Evolutionary conservation across 2,888 invertebrate genomes (phyloP), one percentile per base, ranked within the genome.

Genomic region (Tromatobia lineatoria): DNA sequence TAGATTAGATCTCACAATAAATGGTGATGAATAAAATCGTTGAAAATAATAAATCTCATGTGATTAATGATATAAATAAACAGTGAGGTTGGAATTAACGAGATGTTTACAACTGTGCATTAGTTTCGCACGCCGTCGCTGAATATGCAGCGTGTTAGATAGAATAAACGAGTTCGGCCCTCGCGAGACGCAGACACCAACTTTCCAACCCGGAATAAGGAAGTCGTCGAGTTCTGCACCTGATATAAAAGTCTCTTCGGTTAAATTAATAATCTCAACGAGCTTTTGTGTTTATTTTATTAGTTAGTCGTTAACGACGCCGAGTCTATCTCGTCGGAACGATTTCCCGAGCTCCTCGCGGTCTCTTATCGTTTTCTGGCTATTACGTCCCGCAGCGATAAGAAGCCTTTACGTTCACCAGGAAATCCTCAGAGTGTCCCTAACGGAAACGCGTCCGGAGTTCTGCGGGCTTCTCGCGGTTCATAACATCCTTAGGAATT

Each of bases 191-290:
- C 3, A 50, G 73, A 15, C 42, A 18, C 47, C 20, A 34, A 73
- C 73, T 82, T 82, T 70, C 82, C 78, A 74, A 78, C 74, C 78
- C 78, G 82, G 82, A 82, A 82, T 74, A 82, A 82, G 82, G 82
- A 82, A 82, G 73, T 78, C 74, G n/a, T 47, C 29, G 47, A 74
- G 45, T 11, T 34, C 15, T 47, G 29, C 23, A 42, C 18, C 34
- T 47, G 57, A 47, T 73, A 67, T 42, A 61, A 78, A 69, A 74
- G 67, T 82, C 59, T 54, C 66, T 67, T 69, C 78, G 67, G 74
- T 78, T 61, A 69, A 78, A 82, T 76, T 74, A 69, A 82, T 78
- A 73, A 82, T 52, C 70, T 25, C 38, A 18, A 15, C 15, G 25
- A 38, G 57, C 50, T 45, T 29, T 59, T 64, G 23, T 67, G n/a